Percentiles rank a stretch among this genome's conserved stretches.
Conservation (phyloP, 1,140 invertebrate species). For the Brachionus asplanchnoidis region DNA sequence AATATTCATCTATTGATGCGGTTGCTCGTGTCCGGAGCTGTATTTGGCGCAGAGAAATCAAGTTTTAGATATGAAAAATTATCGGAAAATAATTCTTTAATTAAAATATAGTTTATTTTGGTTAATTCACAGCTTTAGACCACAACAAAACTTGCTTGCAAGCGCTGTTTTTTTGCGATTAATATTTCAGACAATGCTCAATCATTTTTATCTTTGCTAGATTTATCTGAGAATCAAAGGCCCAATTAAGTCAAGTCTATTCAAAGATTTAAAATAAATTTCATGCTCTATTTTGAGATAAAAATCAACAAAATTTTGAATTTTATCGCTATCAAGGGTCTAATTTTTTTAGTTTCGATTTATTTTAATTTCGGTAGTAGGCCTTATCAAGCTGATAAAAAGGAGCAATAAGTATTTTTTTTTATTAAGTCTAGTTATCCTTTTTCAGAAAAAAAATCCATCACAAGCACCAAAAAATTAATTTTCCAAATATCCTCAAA, state of each 20-base stretch:
- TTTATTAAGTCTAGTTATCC: not conserved
- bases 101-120: not conserved
- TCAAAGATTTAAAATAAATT: not conserved
- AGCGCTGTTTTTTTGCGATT: not conserved
- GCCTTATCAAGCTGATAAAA: not conserved
- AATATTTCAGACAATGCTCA: not conserved
- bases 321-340: conserved; percentile 1
- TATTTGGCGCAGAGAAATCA: conserved; percentile 10
- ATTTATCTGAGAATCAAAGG: conserved; percentile 29
- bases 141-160: not conserved
- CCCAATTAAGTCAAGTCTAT: not conserved
- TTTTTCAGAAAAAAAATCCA: not conserved
- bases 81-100: not conserved
- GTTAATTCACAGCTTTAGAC: not conserved
- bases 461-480: not conserved
- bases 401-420: not conserved
- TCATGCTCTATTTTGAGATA: conserved; percentile 30
- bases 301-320: not conserved
- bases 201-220: not conserved
- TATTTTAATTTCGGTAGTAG: not conserved
- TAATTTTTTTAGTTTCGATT: not conserved
- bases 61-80: conserved; percentile 1
- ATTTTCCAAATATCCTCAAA: not conserved
- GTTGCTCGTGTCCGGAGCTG: not conserved
- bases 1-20: conserved; percentile 10